Percentiles rank a stretch among this genome's conserved stretches.
These are phyloP conservation scores for Pangasius mekongensis DNA, from an alignment of 2,797 vertebrate genomes.

Conservation along the genomic window DNA sequence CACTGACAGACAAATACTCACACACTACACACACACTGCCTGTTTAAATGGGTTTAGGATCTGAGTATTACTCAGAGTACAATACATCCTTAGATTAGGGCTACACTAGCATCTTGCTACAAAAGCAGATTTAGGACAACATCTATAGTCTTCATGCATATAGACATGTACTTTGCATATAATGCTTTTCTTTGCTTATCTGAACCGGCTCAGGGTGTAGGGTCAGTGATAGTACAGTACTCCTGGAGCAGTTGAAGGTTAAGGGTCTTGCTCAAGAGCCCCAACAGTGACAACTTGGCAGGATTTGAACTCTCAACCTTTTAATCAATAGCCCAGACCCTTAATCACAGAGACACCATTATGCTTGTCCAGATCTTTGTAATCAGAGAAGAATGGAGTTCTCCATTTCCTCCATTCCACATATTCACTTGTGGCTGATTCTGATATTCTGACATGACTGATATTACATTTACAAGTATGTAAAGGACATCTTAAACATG, in stretches of 20 bases:
- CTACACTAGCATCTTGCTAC: neutral
- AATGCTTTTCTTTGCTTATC: neutral
- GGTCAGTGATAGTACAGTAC: neutral
- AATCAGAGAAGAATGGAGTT: neutral
- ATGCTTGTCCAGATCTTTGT: neutral
- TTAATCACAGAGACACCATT: neutral
- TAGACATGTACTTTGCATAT: neutral
- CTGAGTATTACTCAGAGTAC: too few relatives aligned
- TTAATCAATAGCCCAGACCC: neutral
- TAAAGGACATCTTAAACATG: neutral
- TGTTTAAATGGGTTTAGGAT: neutral
- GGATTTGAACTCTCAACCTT: neutral
- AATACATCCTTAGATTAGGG: neutral
- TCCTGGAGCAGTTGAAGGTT: neutral
- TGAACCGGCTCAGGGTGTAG: neutral
- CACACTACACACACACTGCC: neutral
- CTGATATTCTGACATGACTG: neutral
- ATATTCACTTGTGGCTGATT: neutral
- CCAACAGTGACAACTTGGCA: neutral
- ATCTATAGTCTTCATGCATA: neutral
- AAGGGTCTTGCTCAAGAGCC: neutral
- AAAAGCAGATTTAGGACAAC: neutral
- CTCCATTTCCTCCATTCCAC: neutral
- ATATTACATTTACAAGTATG: neutral
- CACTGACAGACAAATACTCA: slow-evolving; percentile 19